Base-by-base conservation (phyloP, 92 coral and sea anemone genomes). In the Epizoanthus stellaris region DNA sequence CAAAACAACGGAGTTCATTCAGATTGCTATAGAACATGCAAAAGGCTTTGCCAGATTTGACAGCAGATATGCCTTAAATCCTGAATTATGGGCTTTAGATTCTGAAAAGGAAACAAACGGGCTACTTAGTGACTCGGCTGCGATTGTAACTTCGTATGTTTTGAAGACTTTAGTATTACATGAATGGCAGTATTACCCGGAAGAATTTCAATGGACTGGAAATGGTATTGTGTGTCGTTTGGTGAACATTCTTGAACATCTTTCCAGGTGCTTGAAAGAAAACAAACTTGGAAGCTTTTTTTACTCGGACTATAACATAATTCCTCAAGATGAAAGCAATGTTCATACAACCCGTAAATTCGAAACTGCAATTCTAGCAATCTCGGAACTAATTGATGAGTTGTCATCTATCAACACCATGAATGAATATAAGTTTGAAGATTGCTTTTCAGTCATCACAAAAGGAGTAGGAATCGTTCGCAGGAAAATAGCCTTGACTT, bases 81-180 rank as follows among this genome's bases (percentile, higher is more conserved):
- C 70, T 30, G 16, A 25, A 3, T 15, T 23, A 3, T 66, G 71
- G 71, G 43, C 17, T 67, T 34, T 67, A 40, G 0, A 9, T 30
- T 67, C 71, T 13, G 71, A 67, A 34, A 3, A 0, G 7, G 39
- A 34, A 25, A 34, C 7, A 10, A 34, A 1, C 19, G 5, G 1
- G 63, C 0, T 5, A 38, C 57, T 65, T 38, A 9, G 16, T 4
- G 1, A 12, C 0, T 71, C 59, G 7, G 67, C 67, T 61, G 74
- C 39, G n/a, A n/a, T 69, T 12, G 25, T 82, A 47, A 53, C 77
- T 30, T 82, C 86, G 14, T 82, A 82, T 53, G 53, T 82, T 82
- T 52, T 82, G 15, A 82, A 82, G 4, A 82, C 86, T 19, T 45
- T 82, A 36, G 86, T 82, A 63, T 82, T 82, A 47, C 68, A 21